These are phyloP conservation scores for Ceratoteleas bidentatus DNA, from an alignment of 1,140 invertebrate species.

Conservation along the genomic window DNA sequence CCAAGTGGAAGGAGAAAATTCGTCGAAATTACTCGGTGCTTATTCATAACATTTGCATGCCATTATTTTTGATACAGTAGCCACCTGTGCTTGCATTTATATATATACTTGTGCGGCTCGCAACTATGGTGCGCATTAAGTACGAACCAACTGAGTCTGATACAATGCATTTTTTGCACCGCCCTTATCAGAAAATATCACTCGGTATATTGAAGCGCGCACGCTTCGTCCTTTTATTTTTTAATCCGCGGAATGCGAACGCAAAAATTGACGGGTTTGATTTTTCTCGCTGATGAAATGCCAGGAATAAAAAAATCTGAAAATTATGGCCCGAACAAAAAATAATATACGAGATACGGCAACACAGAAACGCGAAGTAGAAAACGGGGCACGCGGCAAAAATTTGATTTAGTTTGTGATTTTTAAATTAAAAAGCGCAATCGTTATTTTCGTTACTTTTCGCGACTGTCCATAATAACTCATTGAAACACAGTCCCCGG, in stretches of 20 bases:
- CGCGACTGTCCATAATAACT: slow-evolving; percentile 60
- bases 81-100: slow-evolving; percentile 57
- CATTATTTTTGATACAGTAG: slow-evolving; percentile 73
- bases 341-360: no score
- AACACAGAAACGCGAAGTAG: no score
- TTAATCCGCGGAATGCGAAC: no score
- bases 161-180: slow-evolving; percentile 10
- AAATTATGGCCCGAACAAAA: no score
- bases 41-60: slow-evolving; percentile 78
- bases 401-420: slow-evolving; percentile 51
- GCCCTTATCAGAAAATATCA: slow-evolving; percentile 15
- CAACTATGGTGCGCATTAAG: slow-evolving; percentile 33
- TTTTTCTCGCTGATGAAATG: no score
- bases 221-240: no score
- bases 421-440: slow-evolving; percentile 56
- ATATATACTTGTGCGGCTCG: slow-evolving; percentile 12
- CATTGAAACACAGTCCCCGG: slow-evolving; percentile 55
- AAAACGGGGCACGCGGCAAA: no score
- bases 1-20: slow-evolving; percentile 70
- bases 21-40: slow-evolving; percentile 75
- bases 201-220: slow-evolving; percentile 1
- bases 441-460: slow-evolving; percentile 56
- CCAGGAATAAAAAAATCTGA: no score
- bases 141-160: slow-evolving; percentile 21
- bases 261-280: no score